phyloP scores from a whole-genome alignment of 2,113 vertebrate species.

The Oncorhynchus nerka region DNA sequence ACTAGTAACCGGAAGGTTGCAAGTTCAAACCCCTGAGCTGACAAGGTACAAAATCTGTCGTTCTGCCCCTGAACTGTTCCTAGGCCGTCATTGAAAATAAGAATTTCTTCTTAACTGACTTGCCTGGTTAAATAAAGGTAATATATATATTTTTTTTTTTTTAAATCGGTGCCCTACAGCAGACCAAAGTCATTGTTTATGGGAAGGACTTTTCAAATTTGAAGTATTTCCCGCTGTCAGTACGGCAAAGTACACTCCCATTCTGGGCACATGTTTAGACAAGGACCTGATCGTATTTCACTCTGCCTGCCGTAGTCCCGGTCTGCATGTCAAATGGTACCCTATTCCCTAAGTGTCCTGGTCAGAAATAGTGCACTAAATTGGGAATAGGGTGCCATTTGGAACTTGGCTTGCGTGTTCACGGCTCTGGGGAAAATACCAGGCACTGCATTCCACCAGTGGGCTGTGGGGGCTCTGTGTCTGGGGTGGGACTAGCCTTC shows the following conservation, averaged over 20 bases:
- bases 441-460: conserved; percentile 66
- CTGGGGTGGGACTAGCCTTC: conserved; percentile 45
- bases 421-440: conserved; percentile 49
- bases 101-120: too few relatives aligned
- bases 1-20: too few relatives aligned
- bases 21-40: too few relatives aligned
- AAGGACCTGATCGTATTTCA: conserved; percentile 65
- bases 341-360: too few relatives aligned
- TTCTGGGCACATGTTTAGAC: conserved; percentile 59
- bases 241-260: conserved; percentile 48
- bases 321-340: too few relatives aligned
- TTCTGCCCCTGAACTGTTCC: too few relatives aligned
- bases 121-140: too few relatives aligned
- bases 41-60: too few relatives aligned
- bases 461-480: background rate
- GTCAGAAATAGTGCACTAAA: too few relatives aligned
- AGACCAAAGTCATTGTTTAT: background rate
- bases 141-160: too few relatives aligned
- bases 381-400: too few relatives aligned
- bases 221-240: conserved; percentile 51
- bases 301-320: conserved; percentile 26
- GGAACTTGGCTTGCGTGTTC: conserved; percentile 30
- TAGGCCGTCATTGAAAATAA: too few relatives aligned
- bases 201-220: conserved; percentile 14
- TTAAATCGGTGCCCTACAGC: background rate